phyloP scores from a whole-genome alignment of 2,797 vertebrate species.

The Pagetopsis macropterus region DNA sequence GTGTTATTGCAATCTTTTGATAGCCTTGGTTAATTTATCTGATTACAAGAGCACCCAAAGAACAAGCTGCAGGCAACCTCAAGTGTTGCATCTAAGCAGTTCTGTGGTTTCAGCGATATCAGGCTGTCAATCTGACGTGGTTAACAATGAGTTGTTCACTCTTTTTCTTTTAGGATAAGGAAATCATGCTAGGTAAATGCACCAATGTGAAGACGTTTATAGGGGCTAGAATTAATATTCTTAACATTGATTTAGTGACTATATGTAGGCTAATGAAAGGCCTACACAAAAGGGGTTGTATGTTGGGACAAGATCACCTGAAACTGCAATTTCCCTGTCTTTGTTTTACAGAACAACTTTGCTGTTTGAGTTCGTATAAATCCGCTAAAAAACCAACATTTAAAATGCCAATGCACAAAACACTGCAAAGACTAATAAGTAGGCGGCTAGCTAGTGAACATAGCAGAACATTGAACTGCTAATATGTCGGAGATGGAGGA shows the following conservation, averaged over 20 bases:
- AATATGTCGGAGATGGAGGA: not conserved
- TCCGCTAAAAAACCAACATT: too few relatives aligned
- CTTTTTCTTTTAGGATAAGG: not conserved
- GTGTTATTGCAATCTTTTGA: constrained; percentile 89
- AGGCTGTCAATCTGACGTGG: not conserved
- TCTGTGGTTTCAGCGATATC: constrained; percentile 28
- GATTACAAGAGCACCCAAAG: constrained; percentile 80
- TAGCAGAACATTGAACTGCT: not conserved
- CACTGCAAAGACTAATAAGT: too few relatives aligned
- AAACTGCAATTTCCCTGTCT: not conserved
- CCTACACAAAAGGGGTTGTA: not conserved
- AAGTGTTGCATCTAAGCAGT: constrained; percentile 60
- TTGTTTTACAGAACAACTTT: not conserved
- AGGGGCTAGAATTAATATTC: constrained; percentile 9
- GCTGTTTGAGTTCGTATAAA: too few relatives aligned
- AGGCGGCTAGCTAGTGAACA: not conserved
- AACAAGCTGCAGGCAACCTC: constrained; percentile 70
- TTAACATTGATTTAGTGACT: not conserved
- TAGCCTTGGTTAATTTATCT: constrained; percentile 87
- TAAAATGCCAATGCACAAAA: too few relatives aligned
- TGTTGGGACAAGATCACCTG: not conserved
- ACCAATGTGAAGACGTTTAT: not conserved
- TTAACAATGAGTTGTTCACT: constrained; percentile 1
- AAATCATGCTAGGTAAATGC: constrained; percentile 14
- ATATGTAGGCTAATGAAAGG: not conserved